Conservation (phyloP, 2,113 vertebrate species). For the Alligator mississippiensis region DNA sequence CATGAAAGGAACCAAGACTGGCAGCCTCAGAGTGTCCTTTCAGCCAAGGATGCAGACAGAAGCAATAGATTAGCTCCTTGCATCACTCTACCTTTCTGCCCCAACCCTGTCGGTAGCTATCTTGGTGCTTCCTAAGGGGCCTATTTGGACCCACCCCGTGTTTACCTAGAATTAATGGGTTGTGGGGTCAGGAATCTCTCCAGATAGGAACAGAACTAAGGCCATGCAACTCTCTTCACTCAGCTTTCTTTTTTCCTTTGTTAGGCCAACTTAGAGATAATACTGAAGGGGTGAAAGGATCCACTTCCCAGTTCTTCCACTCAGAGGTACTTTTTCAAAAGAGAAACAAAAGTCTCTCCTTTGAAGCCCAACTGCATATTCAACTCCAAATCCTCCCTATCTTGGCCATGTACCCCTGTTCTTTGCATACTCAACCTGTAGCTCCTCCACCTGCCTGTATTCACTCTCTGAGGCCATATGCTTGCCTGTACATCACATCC, state of each 20-base stretch:
- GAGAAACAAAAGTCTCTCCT: not conserved
- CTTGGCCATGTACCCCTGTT: not conserved
- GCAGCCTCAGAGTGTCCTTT: not conserved
- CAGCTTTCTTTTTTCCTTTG: not conserved
- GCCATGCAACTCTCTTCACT: not conserved
- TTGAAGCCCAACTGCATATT: not conserved
- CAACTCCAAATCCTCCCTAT: not conserved
- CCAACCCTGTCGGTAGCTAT: not conserved
- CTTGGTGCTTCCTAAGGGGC: not conserved
- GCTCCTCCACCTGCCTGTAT: not conserved
- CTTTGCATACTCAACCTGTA: not conserved
- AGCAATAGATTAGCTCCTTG: not conserved
- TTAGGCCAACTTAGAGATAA: not conserved
- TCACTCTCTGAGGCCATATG: not conserved
- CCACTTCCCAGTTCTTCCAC: not conserved
- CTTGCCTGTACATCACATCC: not conserved
- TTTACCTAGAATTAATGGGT: not conserved
- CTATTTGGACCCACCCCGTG: not conserved
- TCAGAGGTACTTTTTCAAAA: rapidly evolving
- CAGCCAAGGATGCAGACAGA: not conserved
- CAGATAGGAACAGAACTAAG: no score
- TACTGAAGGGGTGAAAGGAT: not conserved
- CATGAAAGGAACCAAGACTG: not conserved
- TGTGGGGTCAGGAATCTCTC: no score
- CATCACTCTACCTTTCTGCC: not conserved